These are phyloP conservation scores for Idaea aversata DNA, from an alignment of 2,888 invertebrate species.

Conservation along the genomic window DNA sequence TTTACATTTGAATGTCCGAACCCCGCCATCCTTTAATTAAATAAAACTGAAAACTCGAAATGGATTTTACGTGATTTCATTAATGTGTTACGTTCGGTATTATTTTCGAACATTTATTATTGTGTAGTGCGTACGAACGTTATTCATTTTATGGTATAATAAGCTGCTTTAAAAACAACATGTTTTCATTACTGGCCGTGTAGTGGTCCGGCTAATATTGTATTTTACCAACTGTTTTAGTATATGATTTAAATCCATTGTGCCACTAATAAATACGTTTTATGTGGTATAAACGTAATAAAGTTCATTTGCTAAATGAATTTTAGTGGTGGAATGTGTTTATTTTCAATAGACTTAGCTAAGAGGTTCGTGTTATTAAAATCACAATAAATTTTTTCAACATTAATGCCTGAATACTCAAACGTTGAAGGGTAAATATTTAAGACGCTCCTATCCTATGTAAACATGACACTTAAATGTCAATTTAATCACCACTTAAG, in stretches of 20 bases:
- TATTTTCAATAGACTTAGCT: neutral
- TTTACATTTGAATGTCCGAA: slow-evolving; percentile 17
- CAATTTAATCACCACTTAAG: too few species aligned
- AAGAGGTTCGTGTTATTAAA: neutral
- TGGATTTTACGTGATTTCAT: slow-evolving; percentile 79
- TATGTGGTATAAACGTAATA: slow-evolving; percentile 14
- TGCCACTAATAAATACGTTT: slow-evolving; percentile 21
- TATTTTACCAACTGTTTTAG: slow-evolving; percentile 46
- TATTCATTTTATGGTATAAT: slow-evolving; percentile 74
- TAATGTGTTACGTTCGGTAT: slow-evolving; percentile 71
- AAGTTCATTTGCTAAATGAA: slow-evolving; percentile 10
- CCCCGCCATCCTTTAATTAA: slow-evolving; percentile 73
- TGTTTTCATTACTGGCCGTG: slow-evolving; percentile 65
- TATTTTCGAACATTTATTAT: slow-evolving; percentile 76
- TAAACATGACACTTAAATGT: too few species aligned
- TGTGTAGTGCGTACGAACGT: slow-evolving; percentile 66
- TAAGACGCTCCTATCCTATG: too few species aligned
- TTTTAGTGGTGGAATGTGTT: slow-evolving; percentile 4
- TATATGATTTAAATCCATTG: slow-evolving; percentile 45
- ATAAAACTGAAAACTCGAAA: slow-evolving; percentile 78
- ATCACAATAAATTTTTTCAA: neutral
- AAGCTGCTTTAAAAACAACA: slow-evolving; percentile 77
- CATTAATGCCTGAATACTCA: too few species aligned
- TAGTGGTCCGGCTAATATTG: slow-evolving; percentile 52
- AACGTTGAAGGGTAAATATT: too few species aligned